These are phyloP conservation scores for Danio aesculapii DNA, from an alignment of 2,797 vertebrate genomes.

Conservation along the genomic window DNA sequence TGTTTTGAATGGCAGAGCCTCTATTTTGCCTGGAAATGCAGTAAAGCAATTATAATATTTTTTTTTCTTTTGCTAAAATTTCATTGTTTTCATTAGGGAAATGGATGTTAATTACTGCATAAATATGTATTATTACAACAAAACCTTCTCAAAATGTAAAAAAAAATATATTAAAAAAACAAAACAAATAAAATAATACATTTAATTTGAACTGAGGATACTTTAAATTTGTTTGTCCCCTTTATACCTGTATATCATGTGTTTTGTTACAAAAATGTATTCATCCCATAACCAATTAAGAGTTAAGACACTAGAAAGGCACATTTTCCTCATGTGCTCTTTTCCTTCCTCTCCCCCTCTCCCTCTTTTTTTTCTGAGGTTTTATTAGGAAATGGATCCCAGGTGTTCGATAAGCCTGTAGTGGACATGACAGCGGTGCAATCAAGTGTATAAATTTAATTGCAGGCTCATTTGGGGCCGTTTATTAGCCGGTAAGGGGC, in stretches of 20 bases:
- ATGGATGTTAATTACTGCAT: too few relatives aligned
- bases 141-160: too few relatives aligned
- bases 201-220: too few relatives aligned
- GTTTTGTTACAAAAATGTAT: conserved; percentile 10
- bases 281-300: conserved; percentile 47
- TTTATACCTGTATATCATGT: background rate
- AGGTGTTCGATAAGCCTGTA: conserved; percentile 87
- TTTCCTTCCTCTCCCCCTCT: conserved; percentile 52
- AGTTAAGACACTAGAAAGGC: conserved; percentile 61
- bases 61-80: too few relatives aligned
- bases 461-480: conserved; percentile 86
- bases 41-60: too few relatives aligned
- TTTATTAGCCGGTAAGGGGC: conserved; percentile 87
- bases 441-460: conserved; percentile 90
- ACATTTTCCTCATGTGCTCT: conserved; percentile 46
- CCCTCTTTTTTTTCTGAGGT: conserved; percentile 74
- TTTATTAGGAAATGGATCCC: conserved; percentile 86
- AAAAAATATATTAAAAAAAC: too few relatives aligned
- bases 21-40: too few relatives aligned
- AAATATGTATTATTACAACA: too few relatives aligned
- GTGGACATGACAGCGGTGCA: conserved; percentile 88
- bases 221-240: too few relatives aligned
- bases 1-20: too few relatives aligned
- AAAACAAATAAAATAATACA: too few relatives aligned
- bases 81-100: too few relatives aligned